Conservation (phyloP, 2,888 invertebrate genomes). For the Rhamnusium bicolor region DNA sequence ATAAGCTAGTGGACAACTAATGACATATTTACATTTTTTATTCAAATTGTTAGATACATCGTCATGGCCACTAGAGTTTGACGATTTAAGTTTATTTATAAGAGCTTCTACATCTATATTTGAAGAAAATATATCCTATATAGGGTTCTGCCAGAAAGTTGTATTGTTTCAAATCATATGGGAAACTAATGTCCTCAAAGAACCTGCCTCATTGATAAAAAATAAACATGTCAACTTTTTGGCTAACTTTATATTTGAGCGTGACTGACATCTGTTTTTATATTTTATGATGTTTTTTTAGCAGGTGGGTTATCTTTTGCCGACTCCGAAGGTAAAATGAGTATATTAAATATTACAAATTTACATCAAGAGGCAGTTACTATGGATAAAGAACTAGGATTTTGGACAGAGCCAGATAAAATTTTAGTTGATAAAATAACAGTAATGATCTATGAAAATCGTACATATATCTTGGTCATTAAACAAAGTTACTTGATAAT, state of each 20-base stretch:
- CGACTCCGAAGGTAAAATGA: conserved; percentile 61
- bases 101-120: too few species aligned
- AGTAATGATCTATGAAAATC: conserved; percentile 53
- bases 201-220: too few species aligned
- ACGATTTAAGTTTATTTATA: too few species aligned
- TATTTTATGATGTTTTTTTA: conserved; percentile 35
- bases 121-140: too few species aligned
- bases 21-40: too few species aligned
- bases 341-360: conserved; percentile 57
- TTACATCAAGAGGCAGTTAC: conserved; percentile 53
- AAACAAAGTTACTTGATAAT: conserved; percentile 62
- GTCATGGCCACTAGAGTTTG: too few species aligned
- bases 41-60: too few species aligned
- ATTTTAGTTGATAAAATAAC: conserved; percentile 61
- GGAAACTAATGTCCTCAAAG: too few species aligned
- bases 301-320: conserved; percentile 62
- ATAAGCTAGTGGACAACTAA: too few species aligned
- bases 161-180: too few species aligned
- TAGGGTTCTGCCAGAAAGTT: too few species aligned
- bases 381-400: conserved; percentile 50
- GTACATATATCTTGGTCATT: conserved; percentile 58
- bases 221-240: not conserved
- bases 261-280: conserved; percentile 28
- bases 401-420: conserved; percentile 58
- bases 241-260: not conserved